Evolutionary conservation across 2,797 vertebrate genomes (phyloP).

Genomic region (Carapus acus): DNA sequence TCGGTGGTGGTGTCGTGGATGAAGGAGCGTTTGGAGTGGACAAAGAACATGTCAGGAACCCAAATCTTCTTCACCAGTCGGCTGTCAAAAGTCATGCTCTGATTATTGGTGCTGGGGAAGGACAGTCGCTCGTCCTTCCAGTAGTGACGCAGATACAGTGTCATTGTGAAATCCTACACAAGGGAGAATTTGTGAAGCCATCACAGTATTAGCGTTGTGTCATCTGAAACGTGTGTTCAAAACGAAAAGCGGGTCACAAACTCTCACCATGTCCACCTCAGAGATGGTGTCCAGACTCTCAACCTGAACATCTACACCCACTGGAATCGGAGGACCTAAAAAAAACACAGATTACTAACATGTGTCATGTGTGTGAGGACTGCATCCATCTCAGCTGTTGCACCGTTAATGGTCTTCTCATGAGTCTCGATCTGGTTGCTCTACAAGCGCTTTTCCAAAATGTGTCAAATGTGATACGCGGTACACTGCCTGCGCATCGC

Average conservation of each 20-base stretch:
- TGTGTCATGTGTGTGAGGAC: no score
- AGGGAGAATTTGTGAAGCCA: not conserved
- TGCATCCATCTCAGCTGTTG: no score
- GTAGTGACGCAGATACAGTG: conserved; percentile 92
- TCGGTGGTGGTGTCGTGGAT: conserved; percentile 98
- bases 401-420: no score
- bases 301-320: conserved; percentile 95
- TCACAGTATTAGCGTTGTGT: not conserved
- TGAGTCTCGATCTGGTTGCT: not conserved
- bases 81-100: conserved; percentile 98
- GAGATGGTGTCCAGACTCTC: conserved; percentile 98
- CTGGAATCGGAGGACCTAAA: conserved; percentile 91
- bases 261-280: conserved; percentile 93
- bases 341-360: no score
- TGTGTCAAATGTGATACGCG: conserved; percentile 1
- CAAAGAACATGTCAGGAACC: conserved; percentile 99
- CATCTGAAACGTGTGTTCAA: not conserved
- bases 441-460: not conserved
- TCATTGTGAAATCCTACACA: conserved; percentile 95
- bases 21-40: conserved; percentile 96
- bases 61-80: conserved; percentile 97
- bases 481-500: conserved; percentile 3
- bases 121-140: conserved; percentile 95
- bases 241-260: no score
- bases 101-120: conserved; percentile 94